phyloP scores from a whole-genome alignment of 2,888 invertebrate species.

The Drosophila buzzatii region DNA sequence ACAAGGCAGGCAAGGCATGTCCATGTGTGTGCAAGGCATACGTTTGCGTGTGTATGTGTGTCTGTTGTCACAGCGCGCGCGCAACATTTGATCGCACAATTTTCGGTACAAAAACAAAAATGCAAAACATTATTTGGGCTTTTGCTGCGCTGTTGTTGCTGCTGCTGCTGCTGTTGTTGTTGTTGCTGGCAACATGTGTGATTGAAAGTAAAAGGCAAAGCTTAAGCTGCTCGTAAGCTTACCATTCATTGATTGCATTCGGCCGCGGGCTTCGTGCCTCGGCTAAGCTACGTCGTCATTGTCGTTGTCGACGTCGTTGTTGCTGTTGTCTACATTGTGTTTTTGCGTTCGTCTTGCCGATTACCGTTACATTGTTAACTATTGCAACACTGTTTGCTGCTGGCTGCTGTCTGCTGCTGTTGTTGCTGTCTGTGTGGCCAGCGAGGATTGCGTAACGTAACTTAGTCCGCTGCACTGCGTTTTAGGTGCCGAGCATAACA shows the following conservation, averaged over 20 bases:
- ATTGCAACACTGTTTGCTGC: conserved; percentile 70
- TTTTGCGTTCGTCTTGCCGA: conserved; percentile 49
- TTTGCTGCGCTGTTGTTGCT: conserved; percentile 13
- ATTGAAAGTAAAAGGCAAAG: conserved; percentile 83
- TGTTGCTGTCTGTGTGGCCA: conserved; percentile 28
- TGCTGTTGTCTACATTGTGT: conserved; percentile 4
- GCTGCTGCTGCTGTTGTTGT: conserved; percentile 13
- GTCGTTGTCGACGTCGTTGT: background rate
- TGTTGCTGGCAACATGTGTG: conserved; percentile 64
- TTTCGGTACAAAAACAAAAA: conserved; percentile 53
- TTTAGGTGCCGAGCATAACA: conserved; percentile 14
- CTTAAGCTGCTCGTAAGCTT: conserved; percentile 71
- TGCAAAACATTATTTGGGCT: conserved; percentile 67
- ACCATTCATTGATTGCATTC: conserved; percentile 72
- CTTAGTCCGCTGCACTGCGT: conserved; percentile 28
- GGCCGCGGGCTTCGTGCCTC: conserved; percentile 24
- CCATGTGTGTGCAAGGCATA: background rate
- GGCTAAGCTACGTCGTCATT: conserved; percentile 15
- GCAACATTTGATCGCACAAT: conserved; percentile 48
- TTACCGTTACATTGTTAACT: conserved; percentile 79
- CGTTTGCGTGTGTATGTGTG: background rate
- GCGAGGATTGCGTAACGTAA: conserved; percentile 46
- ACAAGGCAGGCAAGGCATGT: background rate
- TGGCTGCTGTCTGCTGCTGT: conserved; percentile 12
- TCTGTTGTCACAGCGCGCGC: conserved; percentile 52